A percentile compares a stretch with the other conserved stretches of the same genome.
Conservation (phyloP, 2,797 vertebrate species). For the Eulemur rubriventer region DNA sequence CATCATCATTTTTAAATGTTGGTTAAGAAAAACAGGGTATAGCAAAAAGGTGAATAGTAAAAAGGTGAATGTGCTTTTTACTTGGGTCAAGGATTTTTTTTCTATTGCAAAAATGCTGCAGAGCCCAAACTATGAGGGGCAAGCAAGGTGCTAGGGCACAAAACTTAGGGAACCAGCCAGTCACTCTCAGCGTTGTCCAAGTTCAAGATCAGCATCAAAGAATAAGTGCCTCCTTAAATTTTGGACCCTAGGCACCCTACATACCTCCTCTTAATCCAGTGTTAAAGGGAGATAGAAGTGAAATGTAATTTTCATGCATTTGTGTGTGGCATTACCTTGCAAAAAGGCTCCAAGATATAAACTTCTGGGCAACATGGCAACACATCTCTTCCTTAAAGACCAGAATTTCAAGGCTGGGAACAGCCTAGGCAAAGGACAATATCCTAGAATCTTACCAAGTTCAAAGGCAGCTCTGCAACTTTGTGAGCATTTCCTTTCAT, state of each 20-base stretch:
- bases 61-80: not conserved
- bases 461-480: conserved; percentile 19
- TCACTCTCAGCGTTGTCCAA: not conserved
- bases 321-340: not conserved
- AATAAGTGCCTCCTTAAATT: not conserved
- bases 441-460: not conserved
- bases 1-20: not conserved
- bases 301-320: not conserved
- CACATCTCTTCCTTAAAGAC: not conserved
- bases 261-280: not conserved
- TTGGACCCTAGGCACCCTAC: not conserved
- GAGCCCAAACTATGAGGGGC: not conserved
- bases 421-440: not conserved
- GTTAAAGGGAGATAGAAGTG: not conserved
- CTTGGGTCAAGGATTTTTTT: not conserved
- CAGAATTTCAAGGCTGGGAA: not conserved
- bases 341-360: not conserved
- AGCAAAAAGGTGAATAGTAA: not conserved
- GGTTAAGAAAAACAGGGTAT: not conserved
- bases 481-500: conserved; percentile 2
- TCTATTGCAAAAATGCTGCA: not conserved
- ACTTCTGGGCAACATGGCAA: not conserved
- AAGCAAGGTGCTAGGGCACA: not conserved
- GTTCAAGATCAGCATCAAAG: not conserved
- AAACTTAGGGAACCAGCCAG: not conserved